phyloP scores from a whole-genome alignment of 2,888 invertebrate genomes.

The Operophtera brumata region DNA sequence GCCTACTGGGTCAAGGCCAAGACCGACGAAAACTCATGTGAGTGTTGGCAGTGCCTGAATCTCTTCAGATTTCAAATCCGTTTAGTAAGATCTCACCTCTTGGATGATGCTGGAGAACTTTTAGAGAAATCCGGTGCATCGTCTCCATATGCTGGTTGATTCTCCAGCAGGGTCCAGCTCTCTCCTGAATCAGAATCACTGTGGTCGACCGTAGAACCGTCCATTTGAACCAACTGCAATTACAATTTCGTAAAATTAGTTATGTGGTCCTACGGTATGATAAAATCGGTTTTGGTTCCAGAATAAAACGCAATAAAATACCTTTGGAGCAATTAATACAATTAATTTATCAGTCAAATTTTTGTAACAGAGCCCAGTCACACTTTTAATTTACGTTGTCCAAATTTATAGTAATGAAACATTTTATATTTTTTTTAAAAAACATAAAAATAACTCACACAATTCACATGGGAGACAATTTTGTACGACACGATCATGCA shows the following conservation, averaged over 20 bases:
- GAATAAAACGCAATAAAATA: constrained; percentile 9
- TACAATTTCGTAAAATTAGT: not conserved
- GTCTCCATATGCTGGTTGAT: constrained; percentile 48
- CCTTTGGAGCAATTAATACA: constrained; percentile 15
- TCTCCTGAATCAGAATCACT: constrained; percentile 79
- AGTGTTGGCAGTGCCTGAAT: not conserved
- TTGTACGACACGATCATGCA: too few species aligned
- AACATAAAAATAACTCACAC: constrained; percentile 15
- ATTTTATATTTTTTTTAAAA: constrained; percentile 18
- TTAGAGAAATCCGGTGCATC: constrained; percentile 51
- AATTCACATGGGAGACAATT: too few species aligned
- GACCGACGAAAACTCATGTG: not conserved
- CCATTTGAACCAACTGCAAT: constrained; percentile 53
- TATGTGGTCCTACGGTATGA: not conserved
- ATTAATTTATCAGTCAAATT: constrained; percentile 17
- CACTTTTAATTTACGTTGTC: constrained; percentile 26
- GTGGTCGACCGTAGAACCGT: constrained; percentile 59
- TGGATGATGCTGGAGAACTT: constrained; percentile 33
- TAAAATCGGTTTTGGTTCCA: not conserved
- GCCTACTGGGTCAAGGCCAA: constrained; percentile 29
- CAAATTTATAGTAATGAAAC: constrained; percentile 12
- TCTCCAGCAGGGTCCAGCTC: constrained; percentile 74
- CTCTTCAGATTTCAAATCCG: not conserved
- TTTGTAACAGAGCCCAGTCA: constrained; percentile 8
- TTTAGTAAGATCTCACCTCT: constrained; percentile 42